These are phyloP conservation scores for Acleris laterana DNA, from an alignment of 2,888 invertebrate species.

Conservation along the genomic window DNA sequence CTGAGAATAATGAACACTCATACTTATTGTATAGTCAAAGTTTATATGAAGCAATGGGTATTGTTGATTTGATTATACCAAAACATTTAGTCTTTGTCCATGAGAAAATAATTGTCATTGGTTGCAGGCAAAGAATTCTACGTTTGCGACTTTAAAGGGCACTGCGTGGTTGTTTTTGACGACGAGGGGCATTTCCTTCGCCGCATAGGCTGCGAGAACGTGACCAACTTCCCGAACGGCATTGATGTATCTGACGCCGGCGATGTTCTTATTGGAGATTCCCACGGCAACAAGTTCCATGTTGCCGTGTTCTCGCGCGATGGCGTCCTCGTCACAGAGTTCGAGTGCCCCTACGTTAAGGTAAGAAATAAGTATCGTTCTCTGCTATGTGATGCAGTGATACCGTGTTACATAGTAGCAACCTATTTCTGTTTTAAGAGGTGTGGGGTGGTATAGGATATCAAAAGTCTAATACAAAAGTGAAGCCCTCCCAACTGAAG, in stretches of 20 bases:
- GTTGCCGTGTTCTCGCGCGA: slow-evolving; percentile 97
- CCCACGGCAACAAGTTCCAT: slow-evolving; percentile 98
- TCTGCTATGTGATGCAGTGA: too few relatives aligned
- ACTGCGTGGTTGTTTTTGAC: slow-evolving; percentile 98
- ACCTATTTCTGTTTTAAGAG: too few relatives aligned
- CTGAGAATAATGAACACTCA: background rate
- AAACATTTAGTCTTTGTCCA: slow-evolving; percentile 6
- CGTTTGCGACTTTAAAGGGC: slow-evolving; percentile 99
- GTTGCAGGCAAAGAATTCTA: slow-evolving; percentile 94
- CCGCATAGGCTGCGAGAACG: slow-evolving; percentile 96
- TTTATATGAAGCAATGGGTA: slow-evolving; percentile 1
- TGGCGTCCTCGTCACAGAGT: slow-evolving; percentile 94
- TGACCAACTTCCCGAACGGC: slow-evolving; percentile 98
- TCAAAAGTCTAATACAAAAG: too few relatives aligned
- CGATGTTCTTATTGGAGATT: slow-evolving; percentile 98
- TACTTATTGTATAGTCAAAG: background rate
- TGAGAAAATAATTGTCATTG: slow-evolving; percentile 1
- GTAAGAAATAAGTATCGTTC: slow-evolving; percentile 73
- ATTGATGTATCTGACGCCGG: slow-evolving; percentile 99
- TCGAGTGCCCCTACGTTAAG: slow-evolving; percentile 99
- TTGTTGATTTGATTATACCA: slow-evolving; percentile 9
- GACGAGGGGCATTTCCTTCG: slow-evolving; percentile 96
- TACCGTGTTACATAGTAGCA: too few relatives aligned
- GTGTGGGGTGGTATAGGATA: too few relatives aligned
- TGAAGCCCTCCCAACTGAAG: too few relatives aligned